phyloP scores from a whole-genome alignment of 2,797 vertebrate species.

The Falco concolor region DNA sequence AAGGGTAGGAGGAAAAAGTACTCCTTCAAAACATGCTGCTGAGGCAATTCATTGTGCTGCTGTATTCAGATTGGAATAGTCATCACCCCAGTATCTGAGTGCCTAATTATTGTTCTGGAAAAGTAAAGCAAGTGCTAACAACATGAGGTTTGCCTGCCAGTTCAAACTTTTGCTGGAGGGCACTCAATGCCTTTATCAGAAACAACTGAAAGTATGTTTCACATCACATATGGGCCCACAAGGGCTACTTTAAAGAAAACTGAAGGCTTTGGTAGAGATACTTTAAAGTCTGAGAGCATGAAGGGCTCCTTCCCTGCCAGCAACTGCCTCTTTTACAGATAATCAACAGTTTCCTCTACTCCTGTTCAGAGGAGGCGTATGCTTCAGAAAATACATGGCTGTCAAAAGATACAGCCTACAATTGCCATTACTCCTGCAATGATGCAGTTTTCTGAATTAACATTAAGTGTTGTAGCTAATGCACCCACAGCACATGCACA shows the following conservation, averaged over 20 bases:
- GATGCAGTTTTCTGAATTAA: not conserved
- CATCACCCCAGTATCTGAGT: not conserved
- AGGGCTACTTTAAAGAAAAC: slow-evolving; percentile 14
- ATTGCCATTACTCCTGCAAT: not conserved
- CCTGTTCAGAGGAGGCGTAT: not conserved
- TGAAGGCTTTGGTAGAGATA: not conserved
- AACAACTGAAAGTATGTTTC: not conserved
- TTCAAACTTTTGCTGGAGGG: slow-evolving; percentile 19
- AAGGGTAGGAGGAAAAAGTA: not conserved
- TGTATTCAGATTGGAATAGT: not conserved
- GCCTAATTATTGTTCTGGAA: slow-evolving; percentile 38
- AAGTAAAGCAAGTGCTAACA: slow-evolving; percentile 15
- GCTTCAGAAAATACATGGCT: not conserved
- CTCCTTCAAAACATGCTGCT: not conserved
- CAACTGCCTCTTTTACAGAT: not conserved
- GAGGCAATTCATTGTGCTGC: slow-evolving; percentile 20
- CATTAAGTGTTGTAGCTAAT: not conserved
- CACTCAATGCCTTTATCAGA: not conserved
- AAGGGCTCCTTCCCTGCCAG: not conserved
- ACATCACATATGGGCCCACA: not conserved
- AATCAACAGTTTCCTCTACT: not conserved
- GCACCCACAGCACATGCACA: not conserved
- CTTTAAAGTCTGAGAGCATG: not conserved
- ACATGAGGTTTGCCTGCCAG: not conserved
- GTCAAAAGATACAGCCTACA: not conserved